These are phyloP conservation scores for Meloidogyne floridensis DNA, from an alignment of 1,140 invertebrate genomes.

Conservation along the genomic window DNA sequence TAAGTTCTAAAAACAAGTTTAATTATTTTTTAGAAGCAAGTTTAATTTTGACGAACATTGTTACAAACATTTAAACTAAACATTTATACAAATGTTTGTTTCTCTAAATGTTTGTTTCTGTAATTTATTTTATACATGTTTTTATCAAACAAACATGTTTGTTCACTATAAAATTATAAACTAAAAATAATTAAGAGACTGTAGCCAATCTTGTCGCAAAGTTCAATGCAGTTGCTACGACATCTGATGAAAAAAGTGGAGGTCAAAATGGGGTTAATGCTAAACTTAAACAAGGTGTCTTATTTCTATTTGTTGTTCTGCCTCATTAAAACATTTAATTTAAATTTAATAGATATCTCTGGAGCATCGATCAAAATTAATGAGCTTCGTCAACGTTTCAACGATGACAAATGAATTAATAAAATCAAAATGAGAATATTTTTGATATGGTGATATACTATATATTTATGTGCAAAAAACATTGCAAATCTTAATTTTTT, in stretches of 20 bases:
- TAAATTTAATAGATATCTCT: not conserved
- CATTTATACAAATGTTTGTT: too few species aligned
- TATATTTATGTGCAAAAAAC: too few species aligned
- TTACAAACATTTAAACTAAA: too few species aligned
- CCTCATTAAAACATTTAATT: not conserved
- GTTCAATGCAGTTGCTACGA: not conserved
- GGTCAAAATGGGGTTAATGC: not conserved
- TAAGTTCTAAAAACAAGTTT: too few species aligned
- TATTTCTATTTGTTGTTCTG: not conserved
- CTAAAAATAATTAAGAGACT: not conserved
- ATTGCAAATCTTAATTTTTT: too few species aligned
- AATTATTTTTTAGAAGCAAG: too few species aligned
- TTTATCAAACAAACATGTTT: too few species aligned
- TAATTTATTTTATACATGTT: too few species aligned
- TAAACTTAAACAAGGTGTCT: not conserved
- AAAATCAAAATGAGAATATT: not conserved
- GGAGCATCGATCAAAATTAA: slow-evolving; percentile 1
- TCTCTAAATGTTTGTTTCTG: too few species aligned
- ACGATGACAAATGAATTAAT: not conserved
- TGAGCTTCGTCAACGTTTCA: slow-evolving; percentile 1
- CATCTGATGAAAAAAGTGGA: not conserved
- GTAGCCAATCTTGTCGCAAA: not conserved
- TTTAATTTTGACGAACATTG: too few species aligned
- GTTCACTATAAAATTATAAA: too few species aligned
- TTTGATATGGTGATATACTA: not conserved